phyloP scores from a whole-genome alignment of 2,888 invertebrate species.

The Ephialtes manifestator region DNA sequence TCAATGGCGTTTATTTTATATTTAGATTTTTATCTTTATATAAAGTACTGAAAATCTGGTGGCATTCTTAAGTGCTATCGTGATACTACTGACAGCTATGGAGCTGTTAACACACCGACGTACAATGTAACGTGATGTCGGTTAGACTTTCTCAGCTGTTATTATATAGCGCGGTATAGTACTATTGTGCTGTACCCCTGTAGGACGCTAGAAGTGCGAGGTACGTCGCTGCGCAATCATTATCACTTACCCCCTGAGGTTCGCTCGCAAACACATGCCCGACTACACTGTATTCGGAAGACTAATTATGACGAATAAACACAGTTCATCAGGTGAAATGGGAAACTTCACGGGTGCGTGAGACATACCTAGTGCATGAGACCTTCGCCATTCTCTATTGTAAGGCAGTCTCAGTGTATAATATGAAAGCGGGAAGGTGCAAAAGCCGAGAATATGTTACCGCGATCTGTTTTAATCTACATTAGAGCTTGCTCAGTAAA shows the following conservation, averaged over 20 bases:
- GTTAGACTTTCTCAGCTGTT: background rate
- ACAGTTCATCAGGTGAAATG: constrained; percentile 74
- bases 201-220: constrained; percentile 13
- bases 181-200: background rate
- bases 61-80: background rate
- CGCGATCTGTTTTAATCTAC: constrained; percentile 13
- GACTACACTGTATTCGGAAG: constrained; percentile 59
- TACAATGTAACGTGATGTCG: background rate
- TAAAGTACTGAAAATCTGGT: too few relatives aligned
- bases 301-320: constrained; percentile 77
- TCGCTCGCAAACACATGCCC: constrained; percentile 49
- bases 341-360: constrained; percentile 42
- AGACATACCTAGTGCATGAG: constrained; percentile 27
- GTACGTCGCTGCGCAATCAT: constrained; percentile 69
- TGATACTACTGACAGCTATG: background rate
- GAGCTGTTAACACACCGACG: background rate
- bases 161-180: background rate
- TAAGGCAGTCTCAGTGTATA: constrained; percentile 3
- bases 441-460: constrained; percentile 11
- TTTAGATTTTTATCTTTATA: too few relatives aligned
- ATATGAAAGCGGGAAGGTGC: constrained; percentile 6
- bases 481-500: background rate
- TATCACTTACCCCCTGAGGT: constrained; percentile 69
- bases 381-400: background rate
- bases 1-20: too few relatives aligned